Evolutionary conservation across 1,140 invertebrate species (phyloP).

Genomic region (Cotesia glomerata): DNA sequence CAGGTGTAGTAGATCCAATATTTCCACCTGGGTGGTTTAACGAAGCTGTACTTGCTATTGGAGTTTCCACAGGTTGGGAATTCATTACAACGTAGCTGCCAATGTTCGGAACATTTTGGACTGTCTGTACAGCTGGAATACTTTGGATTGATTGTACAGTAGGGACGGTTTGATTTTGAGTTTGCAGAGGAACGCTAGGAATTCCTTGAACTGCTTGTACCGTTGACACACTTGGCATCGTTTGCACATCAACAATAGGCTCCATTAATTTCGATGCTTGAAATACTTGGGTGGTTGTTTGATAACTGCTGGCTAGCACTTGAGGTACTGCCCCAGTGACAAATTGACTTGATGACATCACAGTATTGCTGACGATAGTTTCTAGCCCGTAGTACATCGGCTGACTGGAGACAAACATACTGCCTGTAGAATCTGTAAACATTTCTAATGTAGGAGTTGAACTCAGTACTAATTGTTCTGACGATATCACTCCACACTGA

Average conservation of each 20-base stretch:
- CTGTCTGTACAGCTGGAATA: slow-evolving; percentile 27
- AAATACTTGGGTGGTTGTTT: slow-evolving; percentile 81
- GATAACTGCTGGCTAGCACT: slow-evolving; percentile 78
- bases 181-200: slow-evolving; percentile 38
- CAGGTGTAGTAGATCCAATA: slow-evolving; percentile 21
- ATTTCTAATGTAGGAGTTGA: slow-evolving; percentile 74
- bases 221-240: slow-evolving; percentile 50
- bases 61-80: slow-evolving; percentile 34
- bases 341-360: slow-evolving; percentile 84
- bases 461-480: slow-evolving; percentile 69
- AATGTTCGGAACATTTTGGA: slow-evolving; percentile 33
- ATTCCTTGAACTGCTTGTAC: slow-evolving; percentile 17
- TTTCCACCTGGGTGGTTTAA: slow-evolving; percentile 6
- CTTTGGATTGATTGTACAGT: slow-evolving; percentile 54
- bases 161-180: slow-evolving; percentile 38
- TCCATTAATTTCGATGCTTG: slow-evolving; percentile 80
- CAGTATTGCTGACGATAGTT: slow-evolving; percentile 84
- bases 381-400: slow-evolving; percentile 82
- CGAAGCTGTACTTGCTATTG: slow-evolving; percentile 16
- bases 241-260: slow-evolving; percentile 75
- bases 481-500: slow-evolving; percentile 65
- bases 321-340: slow-evolving; percentile 78
- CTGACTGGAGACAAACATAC: slow-evolving; percentile 73
- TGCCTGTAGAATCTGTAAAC: slow-evolving; percentile 71
- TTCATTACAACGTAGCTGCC: slow-evolving; percentile 73